Evolutionary conservation across 2,888 invertebrate species (phyloP).

Genomic region (Nycteola revayana): DNA sequence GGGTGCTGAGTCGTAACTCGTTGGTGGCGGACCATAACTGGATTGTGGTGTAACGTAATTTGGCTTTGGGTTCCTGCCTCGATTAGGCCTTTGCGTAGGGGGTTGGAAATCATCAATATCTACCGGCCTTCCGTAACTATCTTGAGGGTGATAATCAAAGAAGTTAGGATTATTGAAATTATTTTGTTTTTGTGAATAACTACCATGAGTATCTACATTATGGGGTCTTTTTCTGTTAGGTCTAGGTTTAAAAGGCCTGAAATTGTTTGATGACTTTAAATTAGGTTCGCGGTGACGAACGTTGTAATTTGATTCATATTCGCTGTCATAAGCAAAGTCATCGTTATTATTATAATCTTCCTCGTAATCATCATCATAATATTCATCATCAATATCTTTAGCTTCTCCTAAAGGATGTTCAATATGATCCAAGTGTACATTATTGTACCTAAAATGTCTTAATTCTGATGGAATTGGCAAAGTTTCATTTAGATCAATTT

Average conservation of each 20-base stretch:
- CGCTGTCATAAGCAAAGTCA: constrained; percentile 27
- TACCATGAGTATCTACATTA: constrained; percentile 5
- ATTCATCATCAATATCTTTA: constrained; percentile 21
- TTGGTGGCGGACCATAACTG: no score
- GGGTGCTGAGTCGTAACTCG: not conserved
- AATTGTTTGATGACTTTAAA: constrained; percentile 11
- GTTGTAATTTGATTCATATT: constrained; percentile 42
- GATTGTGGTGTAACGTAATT: no score
- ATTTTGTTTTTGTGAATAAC: constrained; percentile 17
- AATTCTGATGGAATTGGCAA: constrained; percentile 44
- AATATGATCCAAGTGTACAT: constrained; percentile 6
- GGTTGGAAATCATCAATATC: constrained; percentile 10
- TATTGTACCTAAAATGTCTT: constrained; percentile 30
- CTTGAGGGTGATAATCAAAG: constrained; percentile 18
- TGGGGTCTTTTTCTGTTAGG: constrained; percentile 7
- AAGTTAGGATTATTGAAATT: constrained; percentile 19
- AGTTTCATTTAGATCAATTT: constrained; percentile 31
- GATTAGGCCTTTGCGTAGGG: no score
- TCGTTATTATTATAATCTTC: constrained; percentile 22
- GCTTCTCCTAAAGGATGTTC: constrained; percentile 23
- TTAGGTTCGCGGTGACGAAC: constrained; percentile 26
- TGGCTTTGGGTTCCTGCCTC: no score
- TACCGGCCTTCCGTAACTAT: not conserved
- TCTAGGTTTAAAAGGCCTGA: not conserved
- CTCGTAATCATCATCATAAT: constrained; percentile 25